Percentiles rank a stretch among this genome's conserved stretches.
Evolutionary conservation across 2,888 invertebrate genomes (phyloP).

Genomic region (Nezara viridula): DNA sequence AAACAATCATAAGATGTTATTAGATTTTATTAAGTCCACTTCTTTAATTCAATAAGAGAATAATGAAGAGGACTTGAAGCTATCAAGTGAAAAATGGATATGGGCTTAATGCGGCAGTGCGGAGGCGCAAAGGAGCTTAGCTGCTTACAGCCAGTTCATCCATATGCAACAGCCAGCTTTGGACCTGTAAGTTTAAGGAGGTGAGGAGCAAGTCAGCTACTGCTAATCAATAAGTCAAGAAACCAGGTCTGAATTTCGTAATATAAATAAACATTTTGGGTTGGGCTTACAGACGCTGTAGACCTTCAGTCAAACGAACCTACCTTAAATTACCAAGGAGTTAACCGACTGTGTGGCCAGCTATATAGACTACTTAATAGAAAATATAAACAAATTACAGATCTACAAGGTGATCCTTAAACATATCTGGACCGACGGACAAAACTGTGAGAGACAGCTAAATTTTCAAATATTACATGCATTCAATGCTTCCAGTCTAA

Average conservation of each 20-base stretch:
- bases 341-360: too few species aligned
- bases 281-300: too few species aligned
- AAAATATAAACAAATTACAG: too few species aligned
- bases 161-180: neutral
- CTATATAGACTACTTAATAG: too few species aligned
- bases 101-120: neutral
- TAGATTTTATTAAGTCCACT: neutral
- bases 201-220: neutral
- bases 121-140: neutral
- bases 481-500: too few species aligned
- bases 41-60: neutral
- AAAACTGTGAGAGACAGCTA: too few species aligned
- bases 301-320: too few species aligned
- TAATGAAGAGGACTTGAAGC: constrained; percentile 9
- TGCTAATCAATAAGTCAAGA: neutral
- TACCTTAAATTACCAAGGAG: too few species aligned
- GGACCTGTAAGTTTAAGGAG: neutral
- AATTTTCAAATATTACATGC: too few species aligned
- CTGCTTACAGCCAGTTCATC: neutral
- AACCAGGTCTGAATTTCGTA: neutral
- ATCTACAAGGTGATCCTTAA: too few species aligned
- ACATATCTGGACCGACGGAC: too few species aligned
- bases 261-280: too few species aligned
- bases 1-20: neutral
- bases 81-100: neutral